A percentile compares a stretch with the other conserved stretches of the same genome.
Evolutionary conservation across 1,140 invertebrate genomes (phyloP).

Genomic region (Drosophila tropicalis): DNA sequence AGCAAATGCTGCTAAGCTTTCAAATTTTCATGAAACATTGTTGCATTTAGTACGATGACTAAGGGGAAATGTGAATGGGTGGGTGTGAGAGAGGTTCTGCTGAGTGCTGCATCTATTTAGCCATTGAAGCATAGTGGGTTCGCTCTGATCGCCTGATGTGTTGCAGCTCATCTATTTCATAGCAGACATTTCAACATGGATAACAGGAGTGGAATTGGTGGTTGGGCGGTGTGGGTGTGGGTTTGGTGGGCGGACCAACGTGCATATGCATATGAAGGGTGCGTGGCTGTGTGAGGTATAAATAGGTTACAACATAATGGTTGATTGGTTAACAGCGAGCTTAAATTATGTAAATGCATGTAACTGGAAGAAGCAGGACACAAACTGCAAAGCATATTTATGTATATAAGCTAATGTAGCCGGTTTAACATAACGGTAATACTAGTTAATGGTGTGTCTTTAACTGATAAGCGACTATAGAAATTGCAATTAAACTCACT

Average conservation of each 20-base stretch:
- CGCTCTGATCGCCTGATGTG: constrained; percentile 6
- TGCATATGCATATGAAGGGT: not conserved
- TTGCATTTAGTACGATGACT: not conserved
- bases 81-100: not conserved
- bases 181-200: constrained; percentile 4
- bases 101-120: constrained; percentile 14
- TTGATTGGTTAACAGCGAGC: not conserved
- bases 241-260: too few relatives aligned
- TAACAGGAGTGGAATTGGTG: not conserved
- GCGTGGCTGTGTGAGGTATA: not conserved
- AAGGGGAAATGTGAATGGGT: not conserved
- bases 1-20: constrained; percentile 5
- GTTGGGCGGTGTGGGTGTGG: not conserved
- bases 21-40: constrained; percentile 16
- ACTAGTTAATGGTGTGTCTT: too few relatives aligned
- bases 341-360: constrained; percentile 1
- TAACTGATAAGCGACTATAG: too few relatives aligned
- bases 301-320: not conserved
- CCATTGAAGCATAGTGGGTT: constrained; percentile 5
- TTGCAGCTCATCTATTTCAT: constrained; percentile 18
- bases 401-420: not conserved
- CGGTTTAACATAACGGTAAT: not conserved
- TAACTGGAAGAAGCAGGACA: not conserved
- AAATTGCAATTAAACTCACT: too few relatives aligned
- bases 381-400: not conserved